phyloP scores from a whole-genome alignment of 2,888 invertebrate species.

The Eretmocerus hayati region DNA sequence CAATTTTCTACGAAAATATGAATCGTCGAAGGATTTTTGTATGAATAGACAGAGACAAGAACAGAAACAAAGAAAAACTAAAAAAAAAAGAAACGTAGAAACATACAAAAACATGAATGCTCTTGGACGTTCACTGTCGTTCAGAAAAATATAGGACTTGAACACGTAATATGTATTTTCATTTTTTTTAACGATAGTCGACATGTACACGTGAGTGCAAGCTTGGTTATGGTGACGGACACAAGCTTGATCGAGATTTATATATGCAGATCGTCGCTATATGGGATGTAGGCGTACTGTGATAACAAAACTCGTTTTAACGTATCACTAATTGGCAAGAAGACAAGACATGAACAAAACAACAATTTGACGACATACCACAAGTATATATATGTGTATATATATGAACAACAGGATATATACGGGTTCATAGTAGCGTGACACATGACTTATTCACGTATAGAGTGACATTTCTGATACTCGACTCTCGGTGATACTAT shows the following conservation, averaged over 20 bases:
- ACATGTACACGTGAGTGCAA: constrained; percentile 35
- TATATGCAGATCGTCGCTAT: constrained; percentile 22
- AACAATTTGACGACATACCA: constrained; percentile 46
- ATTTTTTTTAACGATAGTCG: constrained; percentile 24
- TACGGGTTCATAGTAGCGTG: constrained; percentile 18
- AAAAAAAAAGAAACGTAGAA: constrained; percentile 7
- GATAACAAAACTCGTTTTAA: constrained; percentile 23
- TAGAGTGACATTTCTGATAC: constrained; percentile 18
- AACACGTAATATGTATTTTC: constrained; percentile 23
- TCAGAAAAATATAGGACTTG: constrained; percentile 25
- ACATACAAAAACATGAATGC: constrained; percentile 14
- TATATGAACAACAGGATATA: constrained; percentile 28
- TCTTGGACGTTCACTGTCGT: constrained; percentile 22
- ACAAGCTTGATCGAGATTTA: constrained; percentile 23
- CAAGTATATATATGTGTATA: constrained; percentile 27
- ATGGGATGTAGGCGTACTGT: constrained; percentile 30
- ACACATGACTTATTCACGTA: constrained; percentile 21
- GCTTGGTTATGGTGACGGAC: constrained; percentile 39
- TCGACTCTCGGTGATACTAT: constrained; percentile 13
- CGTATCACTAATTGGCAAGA: constrained; percentile 40
- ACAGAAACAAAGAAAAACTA: background rate
- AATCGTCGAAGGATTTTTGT: too few relatives aligned
- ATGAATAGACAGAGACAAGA: background rate
- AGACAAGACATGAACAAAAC: constrained; percentile 46
- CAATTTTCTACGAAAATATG: too few relatives aligned